A percentile compares a stretch with the other conserved stretches of the same genome.
Conservation (phyloP, 92 coral and sea anemone species). For the Actinernus sp. region DNA sequence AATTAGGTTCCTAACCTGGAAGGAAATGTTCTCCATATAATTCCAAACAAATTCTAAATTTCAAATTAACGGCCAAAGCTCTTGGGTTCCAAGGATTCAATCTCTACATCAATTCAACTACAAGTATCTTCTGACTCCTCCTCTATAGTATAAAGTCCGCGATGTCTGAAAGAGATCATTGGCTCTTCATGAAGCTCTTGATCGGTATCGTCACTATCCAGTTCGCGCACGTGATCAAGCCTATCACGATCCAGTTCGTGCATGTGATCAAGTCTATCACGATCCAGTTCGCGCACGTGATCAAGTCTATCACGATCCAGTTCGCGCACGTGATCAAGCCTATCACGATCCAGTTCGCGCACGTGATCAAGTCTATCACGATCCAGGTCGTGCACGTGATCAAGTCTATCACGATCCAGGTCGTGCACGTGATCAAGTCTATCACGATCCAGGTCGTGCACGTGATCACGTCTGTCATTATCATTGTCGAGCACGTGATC, state of each 20-base stretch:
- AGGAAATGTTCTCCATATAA: no score
- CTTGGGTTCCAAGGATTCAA: not conserved
- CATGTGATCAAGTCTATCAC: no score
- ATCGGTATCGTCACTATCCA: not conserved
- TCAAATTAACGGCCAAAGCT: no score
- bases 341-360: not conserved
- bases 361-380: not conserved
- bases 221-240: not conserved
- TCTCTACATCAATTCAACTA: not conserved
- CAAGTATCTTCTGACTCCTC: conserved; percentile 85
- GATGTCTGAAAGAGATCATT: conserved; percentile 4
- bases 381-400: not conserved
- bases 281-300: not conserved
- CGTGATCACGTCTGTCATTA: not conserved
- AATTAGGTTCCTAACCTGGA: no score
- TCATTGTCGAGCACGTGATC: not conserved
- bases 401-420: not conserved
- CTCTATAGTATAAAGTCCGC: conserved; percentile 79
- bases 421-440: not conserved
- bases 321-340: not conserved
- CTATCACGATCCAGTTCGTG: not conserved
- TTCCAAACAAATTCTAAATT: no score
- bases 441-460: not conserved
- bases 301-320: not conserved
- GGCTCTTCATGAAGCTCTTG: not conserved